Base-by-base conservation (phyloP, 2,888 invertebrate genomes). In the Ditylenchus weischeri region DNA sequence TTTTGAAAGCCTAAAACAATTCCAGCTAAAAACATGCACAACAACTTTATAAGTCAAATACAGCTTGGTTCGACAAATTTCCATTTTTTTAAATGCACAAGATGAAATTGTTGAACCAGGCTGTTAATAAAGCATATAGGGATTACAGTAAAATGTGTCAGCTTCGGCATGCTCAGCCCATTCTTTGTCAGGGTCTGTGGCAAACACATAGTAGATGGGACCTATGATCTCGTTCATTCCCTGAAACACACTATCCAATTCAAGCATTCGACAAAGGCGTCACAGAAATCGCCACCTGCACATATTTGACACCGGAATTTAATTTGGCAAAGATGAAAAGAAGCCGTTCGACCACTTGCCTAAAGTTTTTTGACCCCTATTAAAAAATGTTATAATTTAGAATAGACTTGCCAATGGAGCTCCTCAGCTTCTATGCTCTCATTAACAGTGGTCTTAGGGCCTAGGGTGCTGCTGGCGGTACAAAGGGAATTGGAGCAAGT, bases 191-290 rank as follows among this genome's bases (percentile, higher is more conserved):
- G 90, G 88, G 86, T 96, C 93, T 29, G 90, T 90, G 10, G 96
- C 95, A 85, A 98, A 92, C 0, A 92, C 90, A 85, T 94, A 93
- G 86, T 98, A 98, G 80, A 98, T 92, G 10, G 96, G 0, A 95
- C 98, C 71, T 57, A 98, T 90, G 78, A 98, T 93, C 86, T 99
- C 98, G 86, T 98, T 98, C 96, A 99, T 98, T 64, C 98, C 98
- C 86, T 96, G 91, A 69, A 75, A 47, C 62, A 15, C 35, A 23
- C 29, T 29, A 29, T 29, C 29, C 29, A 18, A 68, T 13, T 35
- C 19, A 21, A 29, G 48, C 18, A 21, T 58, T 8, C 48, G 43
- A 43, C 3, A 43, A 43, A 29, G 35, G 21, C 7, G 19, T 70
- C 48, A 54, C 23, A 43, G 8, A 7, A 49, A 3, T 1, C 21